phyloP scores from a whole-genome alignment of 1,140 invertebrate genomes.

The Pachyrhynchus sulphureomaculatus region DNA sequence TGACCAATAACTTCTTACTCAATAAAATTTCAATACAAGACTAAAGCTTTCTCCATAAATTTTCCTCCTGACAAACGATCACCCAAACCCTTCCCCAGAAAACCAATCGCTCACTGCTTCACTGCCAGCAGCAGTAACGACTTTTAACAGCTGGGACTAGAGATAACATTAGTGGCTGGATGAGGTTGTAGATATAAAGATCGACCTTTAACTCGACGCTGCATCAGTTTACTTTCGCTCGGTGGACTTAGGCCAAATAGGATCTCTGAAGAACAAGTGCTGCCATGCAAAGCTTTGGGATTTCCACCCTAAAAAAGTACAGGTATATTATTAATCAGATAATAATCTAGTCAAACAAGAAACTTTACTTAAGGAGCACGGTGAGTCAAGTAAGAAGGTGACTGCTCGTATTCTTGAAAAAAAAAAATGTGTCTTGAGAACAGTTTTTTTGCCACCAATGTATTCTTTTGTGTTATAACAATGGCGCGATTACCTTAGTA shows the following conservation, averaged over 20 bases:
- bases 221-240: conserved; percentile 77
- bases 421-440: no score
- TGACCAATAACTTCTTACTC: conserved; percentile 2
- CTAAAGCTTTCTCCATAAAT: no score
- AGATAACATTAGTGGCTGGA: conserved; percentile 42
- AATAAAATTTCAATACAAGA: conserved; percentile 22
- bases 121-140: conserved; percentile 16
- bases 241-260: conserved; percentile 82
- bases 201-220: conserved; percentile 66
- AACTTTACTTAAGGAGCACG: no score
- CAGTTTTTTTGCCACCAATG: no score
- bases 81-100: conserved; percentile 17
- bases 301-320: conserved; percentile 8
- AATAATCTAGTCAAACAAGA: not conserved
- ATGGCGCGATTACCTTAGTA: no score
- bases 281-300: conserved; percentile 7
- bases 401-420: no score
- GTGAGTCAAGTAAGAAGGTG: no score
- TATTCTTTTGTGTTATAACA: no score
- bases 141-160: conserved; percentile 50
- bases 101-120: conserved; percentile 1
- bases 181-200: conserved; percentile 41
- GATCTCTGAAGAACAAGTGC: conserved; percentile 39
- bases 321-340: not conserved
- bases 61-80: conserved; percentile 7